Evolutionary conservation across 2,888 invertebrate species (phyloP), one percentile per base, ranked within the genome.

Genomic region (Rhyacophila evoluta): DNA sequence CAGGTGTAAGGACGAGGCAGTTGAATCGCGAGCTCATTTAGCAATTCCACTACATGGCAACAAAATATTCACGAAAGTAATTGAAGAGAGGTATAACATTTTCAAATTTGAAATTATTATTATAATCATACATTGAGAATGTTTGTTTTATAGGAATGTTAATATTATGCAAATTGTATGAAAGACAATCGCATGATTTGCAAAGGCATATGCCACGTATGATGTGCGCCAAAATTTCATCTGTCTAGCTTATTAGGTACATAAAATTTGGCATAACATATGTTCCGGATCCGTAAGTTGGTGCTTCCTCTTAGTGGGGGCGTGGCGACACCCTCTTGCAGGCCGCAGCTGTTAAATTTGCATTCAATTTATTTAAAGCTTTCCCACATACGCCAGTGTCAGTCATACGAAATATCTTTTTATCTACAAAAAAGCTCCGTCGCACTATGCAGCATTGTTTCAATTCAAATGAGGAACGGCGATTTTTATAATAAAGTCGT

Each of bases 331-430:
- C 76, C 12, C 33, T 55, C 55, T 41, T 12, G 27, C 69, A 27
- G 78, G 77, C 77, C 80, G 75, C 80, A 80, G 72, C 33, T 80
- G 80, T 39, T 72, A 67, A 78, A 80, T 80, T 80, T 80, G 78
- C 78, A 80, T 80, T 75, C 80, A 75, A 80, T 80, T 80, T 78
- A 80, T 78, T 74, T 72, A 75, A 80, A 80, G 72, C 75, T 67
- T 74, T 75, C 67, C 71, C 76, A 41, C 27, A 79, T 77, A 80
- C 77, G 72, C 36, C 38, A 55, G 68, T 39, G 77, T 80, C 80
- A 80, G 72, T 80, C 80, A 72, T 74, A 55, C 41, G 29, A 39
- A 69, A 70, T 74, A 55, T 74, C 73, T 55, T 75, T 75, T 75
- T 37, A 67, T 33, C 67, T 55, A 36, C 70, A 33, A 69, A 69